Evolutionary conservation across 2,888 invertebrate species (phyloP).

Genomic region (Ichneumon xanthorius): DNA sequence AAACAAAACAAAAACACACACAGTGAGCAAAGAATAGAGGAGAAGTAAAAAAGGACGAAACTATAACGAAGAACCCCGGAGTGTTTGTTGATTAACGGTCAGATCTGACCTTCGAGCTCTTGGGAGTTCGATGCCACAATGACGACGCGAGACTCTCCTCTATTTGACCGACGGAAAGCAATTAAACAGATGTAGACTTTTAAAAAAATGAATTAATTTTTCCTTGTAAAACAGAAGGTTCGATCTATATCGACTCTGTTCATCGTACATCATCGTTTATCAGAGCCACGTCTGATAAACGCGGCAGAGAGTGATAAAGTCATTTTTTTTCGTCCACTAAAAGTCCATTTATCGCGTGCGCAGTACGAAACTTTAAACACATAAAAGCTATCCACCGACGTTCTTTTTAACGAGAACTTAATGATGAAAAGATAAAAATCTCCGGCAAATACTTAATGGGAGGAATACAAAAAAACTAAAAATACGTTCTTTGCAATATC

Average conservation of each 20-base stretch:
- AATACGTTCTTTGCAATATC: neutral
- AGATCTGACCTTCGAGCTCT: neutral
- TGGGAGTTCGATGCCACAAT: neutral
- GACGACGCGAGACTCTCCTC: neutral
- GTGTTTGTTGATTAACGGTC: neutral
- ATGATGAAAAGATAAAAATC: neutral
- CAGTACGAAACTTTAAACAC: neutral
- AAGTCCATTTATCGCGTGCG: neutral
- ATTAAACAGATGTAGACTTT: neutral
- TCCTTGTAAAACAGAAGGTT: conserved; percentile 15
- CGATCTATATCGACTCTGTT: no score
- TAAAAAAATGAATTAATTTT: neutral
- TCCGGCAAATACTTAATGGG: neutral
- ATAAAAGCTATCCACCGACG: neutral
- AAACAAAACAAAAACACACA: conserved; percentile 16
- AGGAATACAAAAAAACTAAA: neutral
- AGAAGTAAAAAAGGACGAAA: neutral
- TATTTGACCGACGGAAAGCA: neutral
- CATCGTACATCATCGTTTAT: no score
- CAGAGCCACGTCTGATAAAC: no score
- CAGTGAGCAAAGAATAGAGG: neutral
- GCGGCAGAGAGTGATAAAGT: neutral
- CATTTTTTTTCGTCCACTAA: neutral
- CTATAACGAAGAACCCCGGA: neutral
- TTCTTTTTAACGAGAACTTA: neutral